Evolutionary conservation across 2,797 vertebrate genomes (phyloP).

Genomic region (Lepus townsendii): DNA sequence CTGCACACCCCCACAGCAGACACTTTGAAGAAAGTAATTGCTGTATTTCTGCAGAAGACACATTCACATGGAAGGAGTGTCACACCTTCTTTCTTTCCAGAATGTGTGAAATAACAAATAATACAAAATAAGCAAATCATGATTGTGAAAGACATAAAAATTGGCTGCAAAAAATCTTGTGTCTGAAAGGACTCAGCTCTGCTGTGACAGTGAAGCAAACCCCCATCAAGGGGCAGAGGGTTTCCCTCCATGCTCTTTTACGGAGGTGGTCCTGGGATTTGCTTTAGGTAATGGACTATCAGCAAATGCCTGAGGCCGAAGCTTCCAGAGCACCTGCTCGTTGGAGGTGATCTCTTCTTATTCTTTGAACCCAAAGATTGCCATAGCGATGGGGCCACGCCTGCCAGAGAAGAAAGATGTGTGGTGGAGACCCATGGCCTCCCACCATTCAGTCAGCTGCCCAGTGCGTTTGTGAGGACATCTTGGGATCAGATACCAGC

Average conservation of each 20-base stretch:
- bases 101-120: constrained; percentile 21
- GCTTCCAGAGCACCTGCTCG: background rate
- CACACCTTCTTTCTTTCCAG: background rate
- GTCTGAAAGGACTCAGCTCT: background rate
- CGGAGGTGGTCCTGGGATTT: background rate
- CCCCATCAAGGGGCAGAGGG: background rate
- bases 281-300: background rate
- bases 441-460: background rate
- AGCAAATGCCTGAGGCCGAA: background rate
- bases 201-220: accelerated
- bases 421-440: background rate
- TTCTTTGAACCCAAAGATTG: background rate
- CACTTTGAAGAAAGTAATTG: constrained; percentile 8
- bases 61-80: background rate
- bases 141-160: background rate
- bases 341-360: background rate
- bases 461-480: background rate
- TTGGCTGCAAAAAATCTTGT: background rate
- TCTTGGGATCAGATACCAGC: background rate
- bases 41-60: background rate
- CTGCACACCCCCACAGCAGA: background rate
- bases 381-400: background rate
- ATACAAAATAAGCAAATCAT: constrained; percentile 4
- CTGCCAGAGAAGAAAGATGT: no score
- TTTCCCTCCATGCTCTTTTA: background rate